A percentile compares a stretch with the other conserved stretches of the same genome.
These are phyloP conservation scores for Parnassius orleans DNA, from an alignment of 2,888 invertebrate species.

Conservation along the genomic window DNA sequence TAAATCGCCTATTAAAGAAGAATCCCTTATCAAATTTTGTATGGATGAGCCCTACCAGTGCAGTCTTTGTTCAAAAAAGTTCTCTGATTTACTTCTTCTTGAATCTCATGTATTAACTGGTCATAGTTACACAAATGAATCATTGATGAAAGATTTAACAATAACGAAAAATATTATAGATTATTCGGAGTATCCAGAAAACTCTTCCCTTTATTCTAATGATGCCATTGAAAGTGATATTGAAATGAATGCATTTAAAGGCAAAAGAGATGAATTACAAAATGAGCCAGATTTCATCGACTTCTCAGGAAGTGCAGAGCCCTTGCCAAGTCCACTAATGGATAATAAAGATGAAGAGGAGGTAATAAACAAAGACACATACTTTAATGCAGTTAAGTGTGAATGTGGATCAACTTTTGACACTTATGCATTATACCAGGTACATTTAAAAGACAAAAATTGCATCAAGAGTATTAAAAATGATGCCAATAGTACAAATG, in stretches of 20 bases:
- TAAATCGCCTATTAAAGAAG: slow-evolving; percentile 16
- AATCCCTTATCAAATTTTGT: slow-evolving; percentile 17
- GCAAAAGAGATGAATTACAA: slow-evolving; percentile 26
- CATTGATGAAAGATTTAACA: slow-evolving; percentile 20
- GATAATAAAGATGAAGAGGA: slow-evolving; percentile 26
- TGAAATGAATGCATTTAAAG: slow-evolving; percentile 24
- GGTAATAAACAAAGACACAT: slow-evolving; percentile 26
- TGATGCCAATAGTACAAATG: slow-evolving; percentile 26
- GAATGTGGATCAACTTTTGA: slow-evolving; percentile 33
- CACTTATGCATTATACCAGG: slow-evolving; percentile 34
- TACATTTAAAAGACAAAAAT: slow-evolving; percentile 35
- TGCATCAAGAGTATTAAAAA: slow-evolving; percentile 34
- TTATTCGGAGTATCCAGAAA: slow-evolving; percentile 14
- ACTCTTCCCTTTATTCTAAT: slow-evolving; percentile 12
- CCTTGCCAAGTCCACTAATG: slow-evolving; percentile 20
- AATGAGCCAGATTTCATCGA: slow-evolving; percentile 20
- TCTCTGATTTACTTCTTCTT: slow-evolving; percentile 29
- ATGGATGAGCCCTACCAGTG: slow-evolving; percentile 33
- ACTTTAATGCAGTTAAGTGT: slow-evolving; percentile 30
- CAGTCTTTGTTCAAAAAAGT: slow-evolving; percentile 34
- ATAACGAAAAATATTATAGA: slow-evolving; percentile 20
- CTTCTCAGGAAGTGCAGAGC: slow-evolving; percentile 31
- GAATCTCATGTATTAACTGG: slow-evolving; percentile 33
- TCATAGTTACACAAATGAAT: slow-evolving; percentile 21
- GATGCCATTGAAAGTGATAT: slow-evolving; percentile 18